Conservation (phyloP, 2,888 invertebrate genomes). For the Notodonta dromedarius region DNA sequence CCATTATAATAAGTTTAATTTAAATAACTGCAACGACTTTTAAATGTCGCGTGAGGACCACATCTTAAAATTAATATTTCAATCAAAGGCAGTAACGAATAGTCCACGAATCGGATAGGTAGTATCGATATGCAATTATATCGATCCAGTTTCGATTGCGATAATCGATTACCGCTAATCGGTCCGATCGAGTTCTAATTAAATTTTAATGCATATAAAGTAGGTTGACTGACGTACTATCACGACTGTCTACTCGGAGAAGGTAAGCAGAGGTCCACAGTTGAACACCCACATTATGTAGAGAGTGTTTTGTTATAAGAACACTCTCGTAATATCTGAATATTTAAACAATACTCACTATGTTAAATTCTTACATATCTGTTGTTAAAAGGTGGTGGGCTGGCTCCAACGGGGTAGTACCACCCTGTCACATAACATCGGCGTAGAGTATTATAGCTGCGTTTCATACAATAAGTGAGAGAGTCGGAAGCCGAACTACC, state of each 20-base stretch:
- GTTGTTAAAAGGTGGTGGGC: too few relatives aligned
- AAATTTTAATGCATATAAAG: conserved; percentile 3
- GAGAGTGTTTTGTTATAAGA: too few relatives aligned
- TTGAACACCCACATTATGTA: too few relatives aligned
- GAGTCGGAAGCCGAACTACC: too few relatives aligned
- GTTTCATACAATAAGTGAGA: too few relatives aligned
- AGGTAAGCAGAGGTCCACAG: background rate
- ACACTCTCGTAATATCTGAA: too few relatives aligned
- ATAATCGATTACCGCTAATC: conserved; percentile 7
- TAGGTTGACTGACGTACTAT: background rate
- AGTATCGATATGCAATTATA: conserved; percentile 2
- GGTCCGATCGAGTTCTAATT: background rate
- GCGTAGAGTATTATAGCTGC: too few relatives aligned
- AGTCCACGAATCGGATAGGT: background rate
- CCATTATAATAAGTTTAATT: too few relatives aligned
- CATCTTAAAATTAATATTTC: conserved; percentile 3
- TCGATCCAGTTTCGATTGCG: conserved; percentile 8
- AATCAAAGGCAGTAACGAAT: conserved; percentile 1
- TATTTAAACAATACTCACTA: too few relatives aligned
- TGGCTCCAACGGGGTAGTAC: too few relatives aligned
- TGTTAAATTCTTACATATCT: too few relatives aligned
- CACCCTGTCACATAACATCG: too few relatives aligned
- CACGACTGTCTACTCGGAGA: background rate
- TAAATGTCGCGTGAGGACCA: background rate
- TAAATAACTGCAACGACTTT: background rate